These are phyloP conservation scores for Jaculus jaculus DNA, from an alignment of 2,113 vertebrate genomes.

Conservation along the genomic window DNA sequence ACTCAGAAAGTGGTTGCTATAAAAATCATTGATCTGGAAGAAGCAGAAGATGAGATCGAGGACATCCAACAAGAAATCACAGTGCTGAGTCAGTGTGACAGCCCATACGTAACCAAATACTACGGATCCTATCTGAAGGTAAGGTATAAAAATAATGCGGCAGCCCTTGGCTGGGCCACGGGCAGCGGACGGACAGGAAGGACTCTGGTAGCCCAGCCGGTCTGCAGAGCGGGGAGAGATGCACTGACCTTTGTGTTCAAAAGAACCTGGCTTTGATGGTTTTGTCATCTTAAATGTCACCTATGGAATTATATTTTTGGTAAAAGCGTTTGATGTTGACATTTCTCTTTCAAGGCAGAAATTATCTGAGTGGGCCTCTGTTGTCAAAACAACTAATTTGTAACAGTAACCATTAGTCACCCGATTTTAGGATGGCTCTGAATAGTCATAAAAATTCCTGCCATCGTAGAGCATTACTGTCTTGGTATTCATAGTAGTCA, in stretches of 20 bases:
- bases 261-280: background rate
- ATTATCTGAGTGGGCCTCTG: background rate
- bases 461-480: background rate
- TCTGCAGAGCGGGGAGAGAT: constrained; percentile 25
- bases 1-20: constrained; percentile 99
- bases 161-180: background rate
- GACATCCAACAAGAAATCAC: constrained; percentile 99
- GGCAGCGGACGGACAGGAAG: background rate
- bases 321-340: constrained; percentile 25
- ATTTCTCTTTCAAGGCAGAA: constrained; percentile 5
- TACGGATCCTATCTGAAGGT: constrained; percentile 99
- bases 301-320: constrained; percentile 25
- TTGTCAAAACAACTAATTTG: background rate
- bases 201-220: constrained; percentile 4
- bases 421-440: background rate
- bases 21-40: constrained; percentile 99
- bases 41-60: constrained; percentile 99
- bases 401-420: background rate
- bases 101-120: constrained; percentile 98
- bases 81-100: constrained; percentile 99
- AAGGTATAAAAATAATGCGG: constrained; percentile 73
- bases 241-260: constrained; percentile 30
- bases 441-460: background rate
- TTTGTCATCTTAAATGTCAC: constrained; percentile 37
- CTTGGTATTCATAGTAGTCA: background rate